Base-by-base conservation (phyloP, 2,113 vertebrate species). In the Gymnogyps californianus region DNA sequence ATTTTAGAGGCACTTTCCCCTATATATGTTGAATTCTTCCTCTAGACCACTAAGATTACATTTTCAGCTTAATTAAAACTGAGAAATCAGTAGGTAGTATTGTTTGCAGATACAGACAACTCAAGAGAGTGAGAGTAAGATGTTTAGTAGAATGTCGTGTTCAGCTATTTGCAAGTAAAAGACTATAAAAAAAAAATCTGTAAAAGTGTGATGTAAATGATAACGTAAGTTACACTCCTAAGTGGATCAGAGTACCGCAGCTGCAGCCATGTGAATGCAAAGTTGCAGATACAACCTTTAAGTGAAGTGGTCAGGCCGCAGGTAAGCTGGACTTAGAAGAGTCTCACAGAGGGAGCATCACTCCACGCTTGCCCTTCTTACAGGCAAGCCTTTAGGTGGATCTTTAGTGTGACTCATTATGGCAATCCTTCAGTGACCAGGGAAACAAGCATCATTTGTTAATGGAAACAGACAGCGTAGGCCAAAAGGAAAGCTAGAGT, bases 71-170 rank as follows among this genome's bases (percentile, higher is more conserved):
- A 70, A 51, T 19, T 62, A 59, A 74, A 85, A 70, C 26, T 8
- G 24, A 62, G 6, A 77, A 69, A 59, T 18, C 13, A 8, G 15
- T 14, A 87, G 5, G 10, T 16, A 44, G 11, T 0, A 16, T 34
- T 62, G 31, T 34, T 62, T 62, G 11, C 21, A 88, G 32, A 32
- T 18, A 44, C 6, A 58, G 36, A 66, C 83, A 65, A 29, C 31
- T 38, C 2, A 1, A 49, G 40, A 22, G 14, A 64, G 14, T 29
- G 19, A 77, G 16, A 66, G 11, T 7, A 46, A 55, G 14, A n/a
- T 4, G 5, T 52, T 81, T 21, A 54, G 42, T 54, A 36, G 28
- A 84, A 3, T 8, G 79, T 10, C 32, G 1, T 0, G 0, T 58
- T 54, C 44, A 7, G 6, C 17, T 52, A 51, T 9, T n/a, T 36